These are phyloP conservation scores for Octopus sinensis DNA, from an alignment of 1,140 invertebrate genomes.

Conservation along the genomic window DNA sequence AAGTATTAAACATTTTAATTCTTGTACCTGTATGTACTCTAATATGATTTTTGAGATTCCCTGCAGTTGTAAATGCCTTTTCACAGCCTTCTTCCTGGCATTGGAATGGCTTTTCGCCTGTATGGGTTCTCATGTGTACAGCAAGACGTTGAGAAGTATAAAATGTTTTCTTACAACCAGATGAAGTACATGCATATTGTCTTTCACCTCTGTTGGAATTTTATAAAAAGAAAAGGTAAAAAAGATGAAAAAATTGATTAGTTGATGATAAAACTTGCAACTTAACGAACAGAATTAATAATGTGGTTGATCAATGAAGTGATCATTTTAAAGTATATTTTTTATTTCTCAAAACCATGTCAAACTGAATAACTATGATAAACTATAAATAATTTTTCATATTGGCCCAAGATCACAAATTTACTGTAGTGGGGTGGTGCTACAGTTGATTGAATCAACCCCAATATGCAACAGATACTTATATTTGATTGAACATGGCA, in stretches of 20 bases:
- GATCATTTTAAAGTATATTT: background rate
- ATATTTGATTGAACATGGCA: no score
- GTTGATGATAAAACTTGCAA: background rate
- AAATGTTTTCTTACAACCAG: slow-evolving; percentile 41
- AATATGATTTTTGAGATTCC: slow-evolving; percentile 47
- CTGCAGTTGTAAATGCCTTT: slow-evolving; percentile 45
- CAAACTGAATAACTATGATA: background rate
- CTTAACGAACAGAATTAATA: background rate
- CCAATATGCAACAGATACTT: no score
- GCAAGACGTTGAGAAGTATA: slow-evolving; percentile 40
- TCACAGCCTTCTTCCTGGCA: slow-evolving; percentile 37
- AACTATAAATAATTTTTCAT: background rate
- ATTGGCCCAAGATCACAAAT: no score
- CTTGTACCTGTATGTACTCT: slow-evolving; percentile 43
- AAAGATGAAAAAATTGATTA: background rate
- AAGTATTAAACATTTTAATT: no score
- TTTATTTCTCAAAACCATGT: background rate
- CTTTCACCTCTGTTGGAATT: slow-evolving; percentile 26
- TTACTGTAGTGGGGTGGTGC: no score
- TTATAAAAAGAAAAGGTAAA: slow-evolving; percentile 16
- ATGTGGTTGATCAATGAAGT: background rate
- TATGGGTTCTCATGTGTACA: slow-evolving; percentile 38
- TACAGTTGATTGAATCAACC: no score
- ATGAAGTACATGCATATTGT: slow-evolving; percentile 31
- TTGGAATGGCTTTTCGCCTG: slow-evolving; percentile 35